Evolutionary conservation across 1,140 invertebrate genomes (phyloP), one percentile per base, ranked within the genome.

Genomic region (Macrocentrus cingulum): DNA sequence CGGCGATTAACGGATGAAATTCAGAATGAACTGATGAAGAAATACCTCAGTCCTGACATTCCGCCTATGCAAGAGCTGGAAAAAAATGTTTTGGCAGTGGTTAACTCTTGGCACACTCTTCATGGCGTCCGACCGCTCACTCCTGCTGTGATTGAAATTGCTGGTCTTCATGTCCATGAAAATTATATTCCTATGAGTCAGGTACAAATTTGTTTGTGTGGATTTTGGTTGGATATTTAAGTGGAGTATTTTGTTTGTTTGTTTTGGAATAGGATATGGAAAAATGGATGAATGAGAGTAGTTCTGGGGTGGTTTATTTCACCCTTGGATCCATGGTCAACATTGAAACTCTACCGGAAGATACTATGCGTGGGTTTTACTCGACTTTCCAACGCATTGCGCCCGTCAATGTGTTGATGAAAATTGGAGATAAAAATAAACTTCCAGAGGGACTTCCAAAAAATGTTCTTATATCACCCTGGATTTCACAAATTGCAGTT

Each of bases 261-360:
- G 3, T 34, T 2, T 52, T 51, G n/a, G n/a, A 34, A 6, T 70
- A 88, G 85, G 85, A 87, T 41, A 62, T 90, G 9, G 79, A 87
- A 63, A 84, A 85, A 50, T 85, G 87, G 71, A 71, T 90, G 29
- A 85, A 89, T 56, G 85, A 84, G 59, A 84, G 87, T 32, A 80
- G 82, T 56, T 71, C 88, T 63, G 89, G 89, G 0, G 84, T 89
- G 1, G 82, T 91, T 25, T 86, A 86, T 55, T 87, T 91, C 61
- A 88, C 85, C 59, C 83, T 91, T 64, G 89, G 89, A 15, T 87
- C 88, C 2, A 83, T 86, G 70, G 74, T 88, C 18, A 84, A 82
- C 52, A 82, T 84, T 53, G 82, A 84, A 18, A 80, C 82, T 0
- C 79, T 91, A 64, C 80, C 87, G 0, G 66, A 80, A 4, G 77